Conservation (phyloP, 2,888 invertebrate species). For the Asteroscopus sphinx region DNA sequence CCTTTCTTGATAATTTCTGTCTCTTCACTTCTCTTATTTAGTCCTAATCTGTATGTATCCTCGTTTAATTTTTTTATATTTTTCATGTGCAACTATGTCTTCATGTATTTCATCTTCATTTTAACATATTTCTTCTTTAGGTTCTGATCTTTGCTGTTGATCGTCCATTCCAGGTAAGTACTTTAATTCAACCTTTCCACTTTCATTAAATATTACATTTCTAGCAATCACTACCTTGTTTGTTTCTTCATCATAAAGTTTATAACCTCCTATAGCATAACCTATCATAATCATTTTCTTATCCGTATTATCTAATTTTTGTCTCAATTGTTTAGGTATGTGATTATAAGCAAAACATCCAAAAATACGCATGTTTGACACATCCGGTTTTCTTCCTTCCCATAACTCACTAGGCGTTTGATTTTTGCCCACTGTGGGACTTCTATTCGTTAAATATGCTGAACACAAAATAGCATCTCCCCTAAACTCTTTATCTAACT, state of each 20-base stretch:
- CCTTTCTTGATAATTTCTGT: too few relatives aligned
- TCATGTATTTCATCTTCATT: too few relatives aligned
- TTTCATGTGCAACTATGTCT: too few relatives aligned
- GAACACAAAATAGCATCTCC: background rate
- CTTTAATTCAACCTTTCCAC: slow-evolving; percentile 2
- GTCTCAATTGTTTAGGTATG: slow-evolving; percentile 3
- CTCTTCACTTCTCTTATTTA: too few relatives aligned
- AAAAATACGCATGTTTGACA: slow-evolving; percentile 7
- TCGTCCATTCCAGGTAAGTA: too few relatives aligned
- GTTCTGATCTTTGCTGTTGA: background rate
- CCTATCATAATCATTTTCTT: slow-evolving; percentile 12
- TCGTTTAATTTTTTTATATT: too few relatives aligned
- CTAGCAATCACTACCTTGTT: too few relatives aligned
- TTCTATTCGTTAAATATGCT: background rate
- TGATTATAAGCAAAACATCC: slow-evolving; percentile 8
- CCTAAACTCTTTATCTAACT: background rate
- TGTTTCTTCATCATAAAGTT: background rate
- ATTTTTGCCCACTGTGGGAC: background rate
- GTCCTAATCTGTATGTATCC: too few relatives aligned
- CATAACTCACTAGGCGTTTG: slow-evolving; percentile 1
- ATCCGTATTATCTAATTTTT: slow-evolving; percentile 5
- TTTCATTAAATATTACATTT: background rate
- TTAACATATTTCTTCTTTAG: too few relatives aligned
- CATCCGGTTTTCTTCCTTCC: slow-evolving; percentile 4
- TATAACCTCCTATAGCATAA: background rate